Conservation (phyloP, 1,140 invertebrate species). For the Phymastichus coffea region DNA sequence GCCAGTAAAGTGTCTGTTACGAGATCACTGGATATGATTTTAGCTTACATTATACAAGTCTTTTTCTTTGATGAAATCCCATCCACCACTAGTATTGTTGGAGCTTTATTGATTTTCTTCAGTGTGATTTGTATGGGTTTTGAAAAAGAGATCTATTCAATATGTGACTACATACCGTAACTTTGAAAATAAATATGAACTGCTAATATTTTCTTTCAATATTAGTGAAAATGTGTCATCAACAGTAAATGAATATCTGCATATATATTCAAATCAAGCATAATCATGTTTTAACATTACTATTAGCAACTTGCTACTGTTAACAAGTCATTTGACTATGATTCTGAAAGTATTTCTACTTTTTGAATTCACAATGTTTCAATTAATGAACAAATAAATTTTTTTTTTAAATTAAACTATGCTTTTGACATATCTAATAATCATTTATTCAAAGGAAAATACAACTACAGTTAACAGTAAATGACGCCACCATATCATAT, state of each 20-base stretch:
- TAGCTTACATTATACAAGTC: conserved; percentile 58
- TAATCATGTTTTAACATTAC: too few relatives aligned
- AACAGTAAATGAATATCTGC: neutral
- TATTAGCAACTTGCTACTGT: too few relatives aligned
- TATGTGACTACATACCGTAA: conserved; percentile 52
- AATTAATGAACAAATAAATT: too few relatives aligned
- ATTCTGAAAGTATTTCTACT: too few relatives aligned
- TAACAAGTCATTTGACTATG: too few relatives aligned
- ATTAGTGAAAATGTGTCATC: too few relatives aligned
- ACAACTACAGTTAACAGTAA: conserved; percentile 53
- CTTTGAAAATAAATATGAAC: too few relatives aligned
- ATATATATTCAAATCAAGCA: neutral
- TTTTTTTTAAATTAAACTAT: too few relatives aligned
- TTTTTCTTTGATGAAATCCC: conserved; percentile 56
- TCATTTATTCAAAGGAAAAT: conserved; percentile 53
- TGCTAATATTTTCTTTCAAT: too few relatives aligned
- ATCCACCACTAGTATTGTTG: conserved; percentile 49
- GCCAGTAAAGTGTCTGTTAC: conserved; percentile 60
- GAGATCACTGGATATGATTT: conserved; percentile 57
- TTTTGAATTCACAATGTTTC: too few relatives aligned
- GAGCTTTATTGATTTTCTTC: conserved; percentile 53
- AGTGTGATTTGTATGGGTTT: conserved; percentile 58
- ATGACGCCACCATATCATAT: conserved; percentile 46
- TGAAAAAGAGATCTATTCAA: conserved; percentile 52
- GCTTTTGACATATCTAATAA: conserved; percentile 41